Conservation (phyloP, 2,888 invertebrate genomes). For the Lordiphosa andalusiaca region DNA sequence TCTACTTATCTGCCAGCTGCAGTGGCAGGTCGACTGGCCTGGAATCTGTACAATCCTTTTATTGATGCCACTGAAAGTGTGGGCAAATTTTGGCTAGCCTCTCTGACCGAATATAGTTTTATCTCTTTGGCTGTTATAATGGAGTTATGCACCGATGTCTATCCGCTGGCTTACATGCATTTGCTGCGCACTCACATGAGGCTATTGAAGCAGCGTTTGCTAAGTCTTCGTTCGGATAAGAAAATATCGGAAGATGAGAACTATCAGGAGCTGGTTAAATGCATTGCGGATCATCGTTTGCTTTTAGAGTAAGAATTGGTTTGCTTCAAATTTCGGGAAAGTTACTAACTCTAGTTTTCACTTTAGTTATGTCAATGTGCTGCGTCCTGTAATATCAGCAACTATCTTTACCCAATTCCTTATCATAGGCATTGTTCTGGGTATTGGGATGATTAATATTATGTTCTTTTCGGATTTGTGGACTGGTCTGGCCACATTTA, state of each 20-base stretch:
- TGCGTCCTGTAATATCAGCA: slow-evolving; percentile 44
- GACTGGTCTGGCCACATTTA: slow-evolving; percentile 31
- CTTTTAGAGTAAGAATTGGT: slow-evolving; percentile 41
- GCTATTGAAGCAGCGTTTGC: slow-evolving; percentile 35
- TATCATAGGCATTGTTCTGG: slow-evolving; percentile 46
- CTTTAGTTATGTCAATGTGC: slow-evolving; percentile 35
- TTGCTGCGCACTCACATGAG: slow-evolving; percentile 33
- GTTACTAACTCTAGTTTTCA: too few species aligned
- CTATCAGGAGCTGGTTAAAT: slow-evolving; percentile 36
- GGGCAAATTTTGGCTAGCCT: slow-evolving; percentile 25
- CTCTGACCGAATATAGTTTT: slow-evolving; percentile 19
- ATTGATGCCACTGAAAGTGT: slow-evolving; percentile 23
- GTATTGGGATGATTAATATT: slow-evolving; percentile 43
- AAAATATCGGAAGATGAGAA: slow-evolving; percentile 22
- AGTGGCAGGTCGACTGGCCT: slow-evolving; percentile 29
- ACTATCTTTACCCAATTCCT: slow-evolving; percentile 55
- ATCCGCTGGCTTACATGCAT: slow-evolving; percentile 38
- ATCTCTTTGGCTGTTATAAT: slow-evolving; percentile 34
- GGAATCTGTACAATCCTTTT: slow-evolving; percentile 43
- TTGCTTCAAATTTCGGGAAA: background rate
- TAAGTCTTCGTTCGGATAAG: slow-evolving; percentile 28
- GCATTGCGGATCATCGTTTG: slow-evolving; percentile 42
- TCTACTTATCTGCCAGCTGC: slow-evolving; percentile 24
- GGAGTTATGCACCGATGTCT: slow-evolving; percentile 38
- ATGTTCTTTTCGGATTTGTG: slow-evolving; percentile 49